Base-by-base conservation (phyloP, 2,888 invertebrate species). In the Microchrysa polita region DNA sequence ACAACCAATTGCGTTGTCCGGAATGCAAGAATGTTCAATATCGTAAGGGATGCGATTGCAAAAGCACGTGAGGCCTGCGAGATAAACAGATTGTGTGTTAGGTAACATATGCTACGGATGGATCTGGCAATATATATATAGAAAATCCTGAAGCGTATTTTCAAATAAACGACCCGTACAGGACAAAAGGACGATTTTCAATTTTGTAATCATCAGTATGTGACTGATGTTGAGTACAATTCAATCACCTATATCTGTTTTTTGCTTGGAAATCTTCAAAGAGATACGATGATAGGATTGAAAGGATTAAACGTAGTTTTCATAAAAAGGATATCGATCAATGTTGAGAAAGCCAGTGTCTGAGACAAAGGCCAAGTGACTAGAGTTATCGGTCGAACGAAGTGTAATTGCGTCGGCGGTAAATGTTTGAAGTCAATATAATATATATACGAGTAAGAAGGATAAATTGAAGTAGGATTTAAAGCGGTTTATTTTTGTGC, bases 51-150 rank as follows among this genome's bases (percentile, higher is more conserved):
- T 10, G n/a, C 44, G 52, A 52, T 14, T 16, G 44, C 52, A 16
- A 52, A 52, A 52, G 52, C 14, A 34, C 7, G 27, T 52, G 52
- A 52, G 27, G 27, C 27, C 27, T 34, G 7, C 7, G 27, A 52
- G 44, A 44, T 44, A 9, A 16, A 52, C n/a, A 52, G 52, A n/a
- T n/a, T n/a, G n/a, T 16, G 12, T 52, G 12, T 52, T 2, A 34
- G 27, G 27, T 16, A 20, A 16, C 14, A 20, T 20, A n/a, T n/a
- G n/a, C n/a, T n/a, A 55, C 61, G 40, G 40, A 63, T 63, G 40
- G 61, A 23, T 16, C 61, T 63, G n/a, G 18, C n/a, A 63, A 42
- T n/a, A n/a, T n/a, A n/a, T n/a, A n/a, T n/a, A 63, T 63, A 63
- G 40, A 18, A 14, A 27, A 27, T 22, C 42, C 42, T 16, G 12